Base-by-base conservation (phyloP, 2,888 invertebrate genomes). In the Halocaridina rubra region DNA sequence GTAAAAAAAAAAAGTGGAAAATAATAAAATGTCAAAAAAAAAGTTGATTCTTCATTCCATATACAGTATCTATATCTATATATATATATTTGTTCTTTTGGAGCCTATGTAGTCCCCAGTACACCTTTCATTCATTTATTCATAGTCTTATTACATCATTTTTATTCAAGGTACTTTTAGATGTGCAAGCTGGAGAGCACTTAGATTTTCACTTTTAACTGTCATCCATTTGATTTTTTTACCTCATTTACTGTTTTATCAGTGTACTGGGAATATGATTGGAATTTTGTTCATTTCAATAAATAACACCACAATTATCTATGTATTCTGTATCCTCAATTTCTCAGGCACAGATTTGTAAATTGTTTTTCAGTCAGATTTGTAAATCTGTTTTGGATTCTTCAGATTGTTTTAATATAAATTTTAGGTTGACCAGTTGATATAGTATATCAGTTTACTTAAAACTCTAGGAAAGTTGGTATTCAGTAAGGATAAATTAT, bases 11-110 rank as follows among this genome's bases (percentile, higher is more conserved):
- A 80, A 72, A 80, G 61, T 80, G 80, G 80, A 80, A 80, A 80
- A 80, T 33, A 72, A 59, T 53, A 80, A 79, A 80, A 80, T 57
- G 39, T 30, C 8, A 74, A 22, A 67, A 79, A 80, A 80, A 80
- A 74, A 33, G 72, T 80, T 80, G 80, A 69, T 80, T 64, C 64
- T 80, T 77, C 80, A 80, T 80, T 80, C 80, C 80, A 80, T 80
- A 57, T 72, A 61, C 24, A n/a, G n/a, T n/a, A n/a, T n/a, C n/a
- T n/a, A 22, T 80, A 33, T 80, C 27, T 10, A 39, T 74, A 22
- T 72, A 59, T 80, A 22, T 57, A 59, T 77, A 32, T 59, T 77
- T 77, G 71, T 72, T 71, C 32, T 33, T 39, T 72, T 61, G 33
- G 30, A 77, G n/a, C 64, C 5, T 64, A 29, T 13, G 59, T 74